phyloP scores from a whole-genome alignment of 2,888 invertebrate species.

The Chelonus formosanus region DNA sequence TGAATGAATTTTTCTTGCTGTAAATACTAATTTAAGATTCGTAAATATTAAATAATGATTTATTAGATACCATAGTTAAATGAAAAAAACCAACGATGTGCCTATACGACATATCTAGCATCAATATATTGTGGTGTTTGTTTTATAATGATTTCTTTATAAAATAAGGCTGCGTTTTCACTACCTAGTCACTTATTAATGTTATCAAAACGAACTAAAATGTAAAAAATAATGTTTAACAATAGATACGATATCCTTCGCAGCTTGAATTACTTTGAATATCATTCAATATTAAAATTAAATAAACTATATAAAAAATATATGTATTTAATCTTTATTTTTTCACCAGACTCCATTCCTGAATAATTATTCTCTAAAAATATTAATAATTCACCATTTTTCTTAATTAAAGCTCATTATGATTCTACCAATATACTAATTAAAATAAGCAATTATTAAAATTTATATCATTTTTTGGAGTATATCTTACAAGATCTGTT shows the following conservation, averaged over 20 bases:
- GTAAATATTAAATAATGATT: constrained; percentile 15
- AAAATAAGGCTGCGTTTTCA: constrained; percentile 56
- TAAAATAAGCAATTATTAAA: too few species aligned
- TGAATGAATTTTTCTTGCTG: background rate
- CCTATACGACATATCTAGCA: constrained; percentile 51
- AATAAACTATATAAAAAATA: too few species aligned
- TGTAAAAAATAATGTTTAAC: constrained; percentile 16
- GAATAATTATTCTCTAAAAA: too few species aligned
- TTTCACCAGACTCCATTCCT: too few species aligned
- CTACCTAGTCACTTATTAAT: constrained; percentile 64
- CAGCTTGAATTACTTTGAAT: background rate
- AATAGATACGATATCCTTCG: too few species aligned
- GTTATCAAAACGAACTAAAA: constrained; percentile 41
- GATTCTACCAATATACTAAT: too few species aligned
- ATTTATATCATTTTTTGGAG: too few species aligned
- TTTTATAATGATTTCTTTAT: constrained; percentile 46
- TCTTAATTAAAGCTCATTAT: too few species aligned
- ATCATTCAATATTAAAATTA: background rate
- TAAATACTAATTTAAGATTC: background rate
- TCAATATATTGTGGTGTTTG: constrained; percentile 38
- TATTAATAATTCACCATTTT: too few species aligned
- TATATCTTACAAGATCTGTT: too few species aligned
- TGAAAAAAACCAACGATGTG: constrained; percentile 52
- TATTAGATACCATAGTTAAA: constrained; percentile 4
- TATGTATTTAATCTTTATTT: too few species aligned